These are phyloP conservation scores for Drosophila rellima DNA, from an alignment of 2,888 invertebrate species.

Conservation along the genomic window DNA sequence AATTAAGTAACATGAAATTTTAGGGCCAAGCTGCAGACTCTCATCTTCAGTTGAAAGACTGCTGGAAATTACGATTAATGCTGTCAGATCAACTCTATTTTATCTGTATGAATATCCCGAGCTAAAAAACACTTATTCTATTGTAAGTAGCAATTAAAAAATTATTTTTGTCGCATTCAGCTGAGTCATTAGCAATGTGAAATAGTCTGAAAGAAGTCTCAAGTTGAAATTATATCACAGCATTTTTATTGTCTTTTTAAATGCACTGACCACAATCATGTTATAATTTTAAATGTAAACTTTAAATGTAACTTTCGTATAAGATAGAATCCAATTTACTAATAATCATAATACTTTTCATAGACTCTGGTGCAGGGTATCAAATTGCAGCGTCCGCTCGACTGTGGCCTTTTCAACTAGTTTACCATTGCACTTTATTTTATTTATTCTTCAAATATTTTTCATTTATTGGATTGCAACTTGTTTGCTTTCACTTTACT, in stretches of 20 bases:
- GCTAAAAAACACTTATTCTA: neutral
- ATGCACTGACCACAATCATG: too few species aligned
- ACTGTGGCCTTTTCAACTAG: neutral
- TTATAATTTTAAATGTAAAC: too few species aligned
- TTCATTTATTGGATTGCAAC: conserved; percentile 34
- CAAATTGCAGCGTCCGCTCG: neutral
- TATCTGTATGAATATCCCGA: neutral
- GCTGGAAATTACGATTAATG: neutral
- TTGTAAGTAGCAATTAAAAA: neutral
- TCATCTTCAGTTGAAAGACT: neutral
- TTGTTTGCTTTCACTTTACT: conserved; percentile 45
- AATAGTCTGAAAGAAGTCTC: neutral
- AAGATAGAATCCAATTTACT: too few species aligned
- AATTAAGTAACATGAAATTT: conserved; percentile 37
- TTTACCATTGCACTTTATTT: conserved; percentile 13
- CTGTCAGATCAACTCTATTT: neutral
- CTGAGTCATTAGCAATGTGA: neutral
- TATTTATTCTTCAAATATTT: conserved; percentile 40
- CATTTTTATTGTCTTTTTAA: too few species aligned
- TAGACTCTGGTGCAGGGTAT: neutral
- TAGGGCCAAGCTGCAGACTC: conserved; percentile 11
- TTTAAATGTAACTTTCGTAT: too few species aligned
- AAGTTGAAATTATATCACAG: too few species aligned
- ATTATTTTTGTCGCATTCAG: neutral
- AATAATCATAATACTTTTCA: too few species aligned